Percentiles rank a stretch among this genome's conserved stretches.
These are phyloP conservation scores for Sphaerophoria rueppellii DNA, from an alignment of 2,888 invertebrate genomes.

Conservation along the genomic window DNA sequence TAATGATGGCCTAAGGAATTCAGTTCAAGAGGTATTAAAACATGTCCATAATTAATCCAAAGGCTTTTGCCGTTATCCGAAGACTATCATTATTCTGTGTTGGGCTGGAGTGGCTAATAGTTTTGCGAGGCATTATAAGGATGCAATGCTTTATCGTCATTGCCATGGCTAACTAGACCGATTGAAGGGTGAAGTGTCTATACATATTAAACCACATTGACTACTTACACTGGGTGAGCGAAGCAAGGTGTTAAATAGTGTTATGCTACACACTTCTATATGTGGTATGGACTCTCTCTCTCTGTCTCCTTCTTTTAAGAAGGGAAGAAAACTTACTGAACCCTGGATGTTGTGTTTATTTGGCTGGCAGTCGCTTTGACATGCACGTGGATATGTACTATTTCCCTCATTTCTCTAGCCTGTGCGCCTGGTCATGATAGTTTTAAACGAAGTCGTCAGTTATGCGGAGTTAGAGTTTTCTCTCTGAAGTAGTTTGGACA, in stretches of 20 bases:
- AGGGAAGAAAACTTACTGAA: background rate
- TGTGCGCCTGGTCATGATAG: constrained; percentile 19
- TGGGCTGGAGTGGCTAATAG: constrained; percentile 5
- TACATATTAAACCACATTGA: constrained; percentile 48
- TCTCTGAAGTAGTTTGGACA: constrained; percentile 34
- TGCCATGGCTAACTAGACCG: background rate
- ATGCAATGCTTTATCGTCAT: constrained; percentile 12
- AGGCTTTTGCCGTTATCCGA: constrained; percentile 5
- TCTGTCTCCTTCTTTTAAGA: background rate
- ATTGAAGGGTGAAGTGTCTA: constrained; percentile 58
- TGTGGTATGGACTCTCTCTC: background rate
- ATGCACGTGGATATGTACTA: constrained; percentile 26
- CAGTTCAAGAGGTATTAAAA: constrained; percentile 56
- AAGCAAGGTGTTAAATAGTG: background rate
- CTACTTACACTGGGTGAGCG: constrained; percentile 17
- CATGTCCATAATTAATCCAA: constrained; percentile 48
- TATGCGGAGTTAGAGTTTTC: constrained; percentile 22
- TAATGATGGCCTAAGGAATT: constrained; percentile 46
- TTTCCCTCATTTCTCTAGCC: constrained; percentile 1
- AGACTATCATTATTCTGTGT: background rate
- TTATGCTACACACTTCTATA: too few species aligned
- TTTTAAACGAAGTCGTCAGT: constrained; percentile 18
- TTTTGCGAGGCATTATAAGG: constrained; percentile 34
- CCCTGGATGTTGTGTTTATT: constrained; percentile 50
- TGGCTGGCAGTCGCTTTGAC: constrained; percentile 41